phyloP scores from a whole-genome alignment of 1,140 invertebrate genomes.

The Elysia chlorotica region DNA sequence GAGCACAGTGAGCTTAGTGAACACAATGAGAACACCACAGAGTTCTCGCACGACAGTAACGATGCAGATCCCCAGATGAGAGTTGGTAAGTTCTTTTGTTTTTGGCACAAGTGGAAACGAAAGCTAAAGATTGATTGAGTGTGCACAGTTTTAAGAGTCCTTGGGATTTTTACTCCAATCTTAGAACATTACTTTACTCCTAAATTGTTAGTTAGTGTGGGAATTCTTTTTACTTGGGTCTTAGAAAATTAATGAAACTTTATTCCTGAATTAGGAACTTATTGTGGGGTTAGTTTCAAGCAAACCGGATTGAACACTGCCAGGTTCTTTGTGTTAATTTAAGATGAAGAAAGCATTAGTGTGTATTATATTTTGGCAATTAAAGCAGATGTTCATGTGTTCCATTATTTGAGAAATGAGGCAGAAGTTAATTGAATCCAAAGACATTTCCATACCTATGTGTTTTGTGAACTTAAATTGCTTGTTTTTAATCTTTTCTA shows the following conservation, averaged over 20 bases:
- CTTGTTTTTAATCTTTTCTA: not conserved
- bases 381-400: not conserved
- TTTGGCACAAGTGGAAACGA: too few relatives aligned
- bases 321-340: not conserved
- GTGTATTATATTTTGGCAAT: not conserved
- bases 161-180: not conserved
- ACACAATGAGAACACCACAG: slow-evolving; percentile 26
- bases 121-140: not conserved
- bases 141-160: not conserved
- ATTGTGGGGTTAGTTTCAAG: too few relatives aligned
- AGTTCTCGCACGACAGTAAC: slow-evolving; percentile 41
- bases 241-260: not conserved
- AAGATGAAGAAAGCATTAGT: not conserved
- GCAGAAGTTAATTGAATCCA: not conserved
- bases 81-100: slow-evolving; percentile 28
- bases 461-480: not conserved
- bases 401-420: not conserved
- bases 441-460: not conserved
- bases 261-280: not conserved
- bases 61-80: slow-evolving; percentile 37
- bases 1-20: slow-evolving; percentile 25
- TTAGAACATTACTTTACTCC: not conserved
- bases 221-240: not conserved
- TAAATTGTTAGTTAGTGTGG: not conserved
- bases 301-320: too few relatives aligned